Conservation (phyloP, 2,888 invertebrate genomes). For the Sinohyriopsis cumingii region DNA sequence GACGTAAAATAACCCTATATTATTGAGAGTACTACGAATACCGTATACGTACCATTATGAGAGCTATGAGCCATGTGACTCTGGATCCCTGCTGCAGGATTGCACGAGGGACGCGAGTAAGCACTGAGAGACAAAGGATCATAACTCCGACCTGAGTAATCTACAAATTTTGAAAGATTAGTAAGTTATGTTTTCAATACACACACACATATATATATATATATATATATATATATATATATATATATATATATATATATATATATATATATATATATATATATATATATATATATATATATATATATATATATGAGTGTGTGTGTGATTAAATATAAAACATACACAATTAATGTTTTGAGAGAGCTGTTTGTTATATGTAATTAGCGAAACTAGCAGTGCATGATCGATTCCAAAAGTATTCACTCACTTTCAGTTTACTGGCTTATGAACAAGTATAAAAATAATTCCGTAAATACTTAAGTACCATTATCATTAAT, state of each 20-base stretch:
- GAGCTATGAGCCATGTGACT: constrained; percentile 61
- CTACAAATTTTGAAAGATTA: constrained; percentile 29
- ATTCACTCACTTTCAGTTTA: no score
- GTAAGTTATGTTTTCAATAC: neutral
- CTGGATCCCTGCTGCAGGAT: constrained; percentile 80
- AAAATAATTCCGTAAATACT: neutral
- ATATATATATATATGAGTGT: no score
- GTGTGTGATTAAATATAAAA: no score
- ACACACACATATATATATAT: no score
- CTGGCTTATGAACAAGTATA: no score
- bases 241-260: no score
- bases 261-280: no score
- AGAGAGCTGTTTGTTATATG: no score
- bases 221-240: neutral
- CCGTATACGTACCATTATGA: constrained; percentile 75
- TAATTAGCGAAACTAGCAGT: no score
- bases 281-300: neutral
- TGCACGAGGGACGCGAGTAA: constrained; percentile 74
- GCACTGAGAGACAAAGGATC: constrained; percentile 74
- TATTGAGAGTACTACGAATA: constrained; percentile 19
- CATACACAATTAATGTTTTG: no score
- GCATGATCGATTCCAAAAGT: no score
- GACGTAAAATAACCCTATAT: neutral
- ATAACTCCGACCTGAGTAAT: constrained; percentile 71
- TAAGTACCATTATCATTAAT: no score